Evolutionary conservation across 2,888 invertebrate species (phyloP).

Genomic region (Mythimna ferrago): DNA sequence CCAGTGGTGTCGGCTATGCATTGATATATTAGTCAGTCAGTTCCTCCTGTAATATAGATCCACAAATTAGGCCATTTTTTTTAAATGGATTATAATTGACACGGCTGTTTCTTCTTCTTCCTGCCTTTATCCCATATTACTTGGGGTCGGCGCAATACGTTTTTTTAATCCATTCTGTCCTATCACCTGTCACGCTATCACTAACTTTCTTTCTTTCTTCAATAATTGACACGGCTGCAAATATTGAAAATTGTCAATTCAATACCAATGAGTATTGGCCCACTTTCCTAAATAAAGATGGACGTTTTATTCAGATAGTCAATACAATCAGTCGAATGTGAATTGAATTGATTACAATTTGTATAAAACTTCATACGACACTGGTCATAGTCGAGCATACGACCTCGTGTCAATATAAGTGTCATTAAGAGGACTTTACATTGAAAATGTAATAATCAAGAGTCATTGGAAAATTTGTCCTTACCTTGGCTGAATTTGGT

Average conservation of each 20-base stretch:
- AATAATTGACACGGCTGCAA: background rate
- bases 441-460: slow-evolving; percentile 18
- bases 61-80: background rate
- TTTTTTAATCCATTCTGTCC: no score
- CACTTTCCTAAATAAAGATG: slow-evolving; percentile 40
- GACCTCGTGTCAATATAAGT: slow-evolving; percentile 40
- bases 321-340: slow-evolving; percentile 52
- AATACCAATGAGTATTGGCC: slow-evolving; percentile 23
- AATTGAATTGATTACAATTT: slow-evolving; percentile 57
- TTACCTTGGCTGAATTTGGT: slow-evolving; percentile 5
- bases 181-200: no score
- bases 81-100: background rate
- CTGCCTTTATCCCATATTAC: no score
- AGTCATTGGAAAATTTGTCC: slow-evolving; percentile 5
- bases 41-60: background rate
- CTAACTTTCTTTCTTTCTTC: no score
- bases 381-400: slow-evolving; percentile 14
- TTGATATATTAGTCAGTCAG: no score
- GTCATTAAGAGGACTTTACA: slow-evolving; percentile 26
- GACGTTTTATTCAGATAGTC: slow-evolving; percentile 42
- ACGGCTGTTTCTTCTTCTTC: background rate
- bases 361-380: slow-evolving; percentile 23
- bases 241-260: slow-evolving; percentile 7
- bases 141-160: no score
- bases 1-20: no score